These are phyloP conservation scores for Epizoanthus stellaris DNA, from an alignment of 92 coral and sea anemone species.

Conservation along the genomic window DNA sequence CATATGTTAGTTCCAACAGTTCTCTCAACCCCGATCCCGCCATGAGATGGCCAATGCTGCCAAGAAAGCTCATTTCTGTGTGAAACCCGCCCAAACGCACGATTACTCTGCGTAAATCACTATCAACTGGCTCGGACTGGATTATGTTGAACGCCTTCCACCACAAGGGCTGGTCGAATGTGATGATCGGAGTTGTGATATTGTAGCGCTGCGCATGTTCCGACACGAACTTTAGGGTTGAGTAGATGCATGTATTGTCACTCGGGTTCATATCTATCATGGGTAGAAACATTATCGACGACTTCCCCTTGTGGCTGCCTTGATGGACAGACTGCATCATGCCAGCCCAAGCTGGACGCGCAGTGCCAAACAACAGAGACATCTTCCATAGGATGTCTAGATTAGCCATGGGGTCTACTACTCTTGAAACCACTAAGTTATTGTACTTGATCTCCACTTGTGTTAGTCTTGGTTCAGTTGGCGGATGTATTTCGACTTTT, in stretches of 20 bases:
- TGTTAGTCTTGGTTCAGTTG: background rate
- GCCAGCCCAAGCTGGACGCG: constrained; percentile 64
- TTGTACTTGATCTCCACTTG: constrained; percentile 52
- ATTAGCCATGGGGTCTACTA: constrained; percentile 55
- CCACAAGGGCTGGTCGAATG: constrained; percentile 66
- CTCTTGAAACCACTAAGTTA: constrained; percentile 35
- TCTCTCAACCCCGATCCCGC: constrained; percentile 45
- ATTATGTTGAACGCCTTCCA: constrained; percentile 52
- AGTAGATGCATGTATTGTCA: constrained; percentile 46
- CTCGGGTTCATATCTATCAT: constrained; percentile 65
- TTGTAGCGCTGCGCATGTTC: constrained; percentile 42
- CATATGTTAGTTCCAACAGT: constrained; percentile 12
- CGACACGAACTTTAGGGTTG: constrained; percentile 51
- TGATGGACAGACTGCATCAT: constrained; percentile 58
- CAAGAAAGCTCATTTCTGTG: constrained; percentile 40
- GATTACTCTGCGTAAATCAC: constrained; percentile 30
- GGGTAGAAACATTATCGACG: constrained; percentile 56
- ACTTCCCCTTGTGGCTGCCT: constrained; percentile 48
- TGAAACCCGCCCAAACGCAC: constrained; percentile 48
- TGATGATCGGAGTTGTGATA: constrained; percentile 1
- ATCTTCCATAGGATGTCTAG: constrained; percentile 64
- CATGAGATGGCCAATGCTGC: constrained; percentile 47
- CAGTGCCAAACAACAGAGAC: constrained; percentile 53
- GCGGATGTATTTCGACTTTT: too few relatives aligned
- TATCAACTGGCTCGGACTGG: constrained; percentile 46